Percentiles rank a stretch among this genome's conserved stretches.
Evolutionary conservation across 2,888 invertebrate species (phyloP).

Genomic region (Mechanitis mazaeus): DNA sequence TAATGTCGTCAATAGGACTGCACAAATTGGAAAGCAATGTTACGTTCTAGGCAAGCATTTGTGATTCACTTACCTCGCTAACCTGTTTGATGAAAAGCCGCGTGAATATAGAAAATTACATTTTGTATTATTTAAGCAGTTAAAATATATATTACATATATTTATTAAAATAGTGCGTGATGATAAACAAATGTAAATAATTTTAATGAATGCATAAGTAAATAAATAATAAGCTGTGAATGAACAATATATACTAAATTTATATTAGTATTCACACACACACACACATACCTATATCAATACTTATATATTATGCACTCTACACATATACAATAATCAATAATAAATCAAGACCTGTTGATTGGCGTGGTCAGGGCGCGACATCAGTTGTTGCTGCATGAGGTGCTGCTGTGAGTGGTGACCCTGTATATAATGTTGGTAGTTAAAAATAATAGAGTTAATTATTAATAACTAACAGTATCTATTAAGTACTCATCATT

Average conservation of each 20-base stretch:
- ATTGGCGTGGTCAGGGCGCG: conserved; percentile 63
- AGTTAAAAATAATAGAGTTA: no score
- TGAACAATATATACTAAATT: no score
- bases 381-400: conserved; percentile 71
- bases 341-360: conserved; percentile 53
- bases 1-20: no score
- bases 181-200: neutral
- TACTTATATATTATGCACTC: neutral
- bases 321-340: neutral
- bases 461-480: conserved; percentile 1
- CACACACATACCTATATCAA: conserved; percentile 3
- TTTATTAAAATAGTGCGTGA: neutral
- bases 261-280: conserved; percentile 10
- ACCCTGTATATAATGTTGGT: conserved; percentile 38
- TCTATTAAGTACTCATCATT: no score
- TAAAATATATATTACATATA: neutral
- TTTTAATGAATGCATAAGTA: neutral
- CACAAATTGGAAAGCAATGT: no score
- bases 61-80: conserved; percentile 58
- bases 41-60: neutral
- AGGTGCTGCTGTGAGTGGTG: conserved; percentile 74
- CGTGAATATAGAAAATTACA: neutral
- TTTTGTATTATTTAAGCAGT: no score
- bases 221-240: neutral
- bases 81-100: conserved; percentile 46